These are phyloP conservation scores for Antedon bifida DNA, from an alignment of 35 echinoderm and acorn worm species.

Conservation along the genomic window DNA sequence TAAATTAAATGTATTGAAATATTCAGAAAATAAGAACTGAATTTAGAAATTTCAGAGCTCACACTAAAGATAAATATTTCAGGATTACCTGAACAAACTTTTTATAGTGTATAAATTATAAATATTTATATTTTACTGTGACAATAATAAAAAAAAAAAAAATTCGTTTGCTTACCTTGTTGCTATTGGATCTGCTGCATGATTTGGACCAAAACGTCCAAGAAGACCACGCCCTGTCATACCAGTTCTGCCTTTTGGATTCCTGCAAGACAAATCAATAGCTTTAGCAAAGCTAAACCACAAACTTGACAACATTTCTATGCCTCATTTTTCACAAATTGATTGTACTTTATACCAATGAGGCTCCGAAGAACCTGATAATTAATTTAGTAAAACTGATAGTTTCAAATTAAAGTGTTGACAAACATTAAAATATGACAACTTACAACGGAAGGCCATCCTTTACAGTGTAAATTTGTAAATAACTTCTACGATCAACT, in stretches of 20 bases:
- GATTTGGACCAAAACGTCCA: constrained; percentile 89
- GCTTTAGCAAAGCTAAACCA: neutral
- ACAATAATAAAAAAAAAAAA: too few species aligned
- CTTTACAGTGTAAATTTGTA: constrained; percentile 40
- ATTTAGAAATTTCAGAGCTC: neutral
- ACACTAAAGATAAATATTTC: neutral
- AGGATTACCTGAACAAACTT: neutral
- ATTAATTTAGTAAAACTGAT: too few species aligned
- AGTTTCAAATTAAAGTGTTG: too few species aligned
- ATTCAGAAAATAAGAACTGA: neutral
- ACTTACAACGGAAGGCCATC: constrained; percentile 95
- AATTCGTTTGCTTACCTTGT: constrained; percentile 39
- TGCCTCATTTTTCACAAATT: neutral
- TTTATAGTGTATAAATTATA: too few species aligned
- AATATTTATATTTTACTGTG: too few species aligned
- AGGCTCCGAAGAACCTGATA: too few species aligned
- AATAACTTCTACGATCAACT: constrained; percentile 63
- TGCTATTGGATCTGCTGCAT: constrained; percentile 86
- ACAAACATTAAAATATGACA: too few species aligned
- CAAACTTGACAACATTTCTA: neutral
- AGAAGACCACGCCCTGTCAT: constrained; percentile 57
- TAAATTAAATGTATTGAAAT: constrained; percentile 1
- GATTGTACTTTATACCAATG: neutral
- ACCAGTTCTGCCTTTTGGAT: constrained; percentile 84
- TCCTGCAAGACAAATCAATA: constrained; percentile 24